These are phyloP conservation scores for Junonia oenone DNA, from an alignment of 2,888 invertebrate genomes.

Conservation along the genomic window DNA sequence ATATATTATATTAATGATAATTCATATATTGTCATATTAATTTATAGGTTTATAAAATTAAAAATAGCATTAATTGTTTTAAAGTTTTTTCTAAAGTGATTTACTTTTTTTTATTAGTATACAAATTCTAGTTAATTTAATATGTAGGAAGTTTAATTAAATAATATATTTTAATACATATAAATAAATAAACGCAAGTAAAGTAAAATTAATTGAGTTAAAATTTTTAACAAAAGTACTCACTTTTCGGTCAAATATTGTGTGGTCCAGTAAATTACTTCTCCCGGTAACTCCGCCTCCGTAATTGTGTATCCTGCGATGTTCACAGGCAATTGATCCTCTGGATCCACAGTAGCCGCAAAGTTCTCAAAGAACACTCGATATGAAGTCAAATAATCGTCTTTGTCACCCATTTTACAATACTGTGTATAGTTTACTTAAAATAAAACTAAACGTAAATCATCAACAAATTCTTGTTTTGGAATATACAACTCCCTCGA, in stretches of 20 bases:
- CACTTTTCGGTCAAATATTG: slow-evolving; percentile 89
- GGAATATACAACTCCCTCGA: slow-evolving; percentile 17
- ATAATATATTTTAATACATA: no score
- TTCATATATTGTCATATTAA: no score
- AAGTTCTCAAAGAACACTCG: slow-evolving; percentile 86
- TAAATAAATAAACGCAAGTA: no score
- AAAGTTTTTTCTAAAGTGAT: no score
- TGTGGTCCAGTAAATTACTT: slow-evolving; percentile 86
- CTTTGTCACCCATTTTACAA: slow-evolving; percentile 76
- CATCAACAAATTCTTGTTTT: slow-evolving; percentile 31
- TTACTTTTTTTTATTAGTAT: no score
- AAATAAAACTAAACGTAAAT: slow-evolving; percentile 27
- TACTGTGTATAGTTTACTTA: slow-evolving; percentile 21
- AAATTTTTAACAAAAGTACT: slow-evolving; percentile 50
- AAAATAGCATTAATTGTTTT: no score
- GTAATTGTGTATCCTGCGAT: slow-evolving; percentile 84
- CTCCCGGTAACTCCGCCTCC: slow-evolving; percentile 85
- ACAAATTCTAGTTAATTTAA: no score
- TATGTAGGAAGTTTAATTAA: no score
- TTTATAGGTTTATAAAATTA: no score
- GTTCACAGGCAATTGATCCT: slow-evolving; percentile 87
- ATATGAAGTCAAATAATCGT: slow-evolving; percentile 84
- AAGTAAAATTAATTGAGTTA: no score
- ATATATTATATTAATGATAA: no score
- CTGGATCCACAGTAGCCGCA: slow-evolving; percentile 83